phyloP scores from a whole-genome alignment of 2,797 vertebrate genomes.

The Mormyrops attenuatus region DNA sequence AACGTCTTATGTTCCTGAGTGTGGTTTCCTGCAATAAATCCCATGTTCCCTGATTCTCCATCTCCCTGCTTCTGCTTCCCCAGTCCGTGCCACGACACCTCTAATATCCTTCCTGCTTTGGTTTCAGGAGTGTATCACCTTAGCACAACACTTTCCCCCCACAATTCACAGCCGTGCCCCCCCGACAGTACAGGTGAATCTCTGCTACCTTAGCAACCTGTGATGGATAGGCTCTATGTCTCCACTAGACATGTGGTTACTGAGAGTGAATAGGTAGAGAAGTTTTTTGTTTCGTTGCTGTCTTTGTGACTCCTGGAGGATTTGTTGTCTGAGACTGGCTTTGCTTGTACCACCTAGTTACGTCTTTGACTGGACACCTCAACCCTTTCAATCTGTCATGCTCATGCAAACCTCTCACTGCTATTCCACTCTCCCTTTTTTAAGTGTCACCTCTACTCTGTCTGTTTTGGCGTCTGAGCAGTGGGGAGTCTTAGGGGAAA shows the following conservation, averaged over 20 bases:
- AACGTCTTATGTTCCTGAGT: too few species aligned
- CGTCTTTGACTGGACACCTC: background rate
- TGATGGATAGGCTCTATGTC: background rate
- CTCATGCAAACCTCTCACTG: background rate
- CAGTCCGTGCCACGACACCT: background rate
- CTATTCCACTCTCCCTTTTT: background rate
- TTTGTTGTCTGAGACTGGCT: background rate
- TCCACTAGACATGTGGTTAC: background rate
- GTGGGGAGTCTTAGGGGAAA: background rate
- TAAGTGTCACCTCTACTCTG: background rate
- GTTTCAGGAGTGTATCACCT: background rate
- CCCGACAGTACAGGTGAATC: background rate
- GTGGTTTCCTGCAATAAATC: too few species aligned
- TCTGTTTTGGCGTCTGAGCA: background rate
- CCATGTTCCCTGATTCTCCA: too few species aligned
- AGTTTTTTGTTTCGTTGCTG: background rate
- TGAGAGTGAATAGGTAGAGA: background rate
- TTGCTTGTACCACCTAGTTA: background rate
- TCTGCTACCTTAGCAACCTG: background rate
- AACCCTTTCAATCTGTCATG: background rate
- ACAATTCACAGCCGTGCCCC: background rate
- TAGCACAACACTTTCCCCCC: background rate
- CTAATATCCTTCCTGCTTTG: background rate
- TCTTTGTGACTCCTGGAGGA: background rate
- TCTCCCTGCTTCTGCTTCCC: too few species aligned